Conservation (phyloP, 1,140 invertebrate genomes). For the Drosophila sechellia region DNA sequence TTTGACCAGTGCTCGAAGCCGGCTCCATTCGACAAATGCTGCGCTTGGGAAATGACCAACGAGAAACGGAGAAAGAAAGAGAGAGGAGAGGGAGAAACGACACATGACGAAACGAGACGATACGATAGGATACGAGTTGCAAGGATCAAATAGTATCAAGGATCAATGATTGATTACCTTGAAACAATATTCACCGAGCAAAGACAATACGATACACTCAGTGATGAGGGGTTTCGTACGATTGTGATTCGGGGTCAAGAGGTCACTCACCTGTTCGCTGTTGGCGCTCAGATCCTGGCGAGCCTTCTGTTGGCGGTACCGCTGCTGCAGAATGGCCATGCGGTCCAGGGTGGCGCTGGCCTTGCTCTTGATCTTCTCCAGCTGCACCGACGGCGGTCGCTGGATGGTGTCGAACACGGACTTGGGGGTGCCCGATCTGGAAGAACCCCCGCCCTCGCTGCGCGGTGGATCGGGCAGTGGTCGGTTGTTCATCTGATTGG, state of each 20-base stretch:
- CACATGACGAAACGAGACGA: constrained; percentile 41
- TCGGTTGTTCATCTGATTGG: constrained; percentile 63
- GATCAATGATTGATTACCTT: not conserved
- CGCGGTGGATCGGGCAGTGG: constrained; percentile 81
- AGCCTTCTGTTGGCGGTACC: constrained; percentile 88
- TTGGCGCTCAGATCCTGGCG: constrained; percentile 84
- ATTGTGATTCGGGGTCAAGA: not conserved
- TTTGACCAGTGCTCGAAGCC: constrained; percentile 84
- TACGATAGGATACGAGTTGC: constrained; percentile 17
- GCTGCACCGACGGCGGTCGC: constrained; percentile 77
- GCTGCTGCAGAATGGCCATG: constrained; percentile 86
- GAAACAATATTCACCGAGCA: not conserved
- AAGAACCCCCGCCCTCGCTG: constrained; percentile 70
- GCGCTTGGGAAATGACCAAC: constrained; percentile 51
- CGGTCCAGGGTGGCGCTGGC: constrained; percentile 80
- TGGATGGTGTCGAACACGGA: constrained; percentile 82
- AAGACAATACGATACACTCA: constrained; percentile 32
- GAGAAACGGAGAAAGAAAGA: constrained; percentile 51
- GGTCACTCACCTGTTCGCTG: constrained; percentile 69
- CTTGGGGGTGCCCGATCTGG: constrained; percentile 77
- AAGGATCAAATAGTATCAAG: not conserved
- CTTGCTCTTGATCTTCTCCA: constrained; percentile 84
- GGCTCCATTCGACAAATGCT: constrained; percentile 67
- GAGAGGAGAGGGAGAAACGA: constrained; percentile 54
- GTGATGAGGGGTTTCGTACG: constrained; percentile 14